Conservation (phyloP, 1,140 invertebrate species). For the Atta texana region DNA sequence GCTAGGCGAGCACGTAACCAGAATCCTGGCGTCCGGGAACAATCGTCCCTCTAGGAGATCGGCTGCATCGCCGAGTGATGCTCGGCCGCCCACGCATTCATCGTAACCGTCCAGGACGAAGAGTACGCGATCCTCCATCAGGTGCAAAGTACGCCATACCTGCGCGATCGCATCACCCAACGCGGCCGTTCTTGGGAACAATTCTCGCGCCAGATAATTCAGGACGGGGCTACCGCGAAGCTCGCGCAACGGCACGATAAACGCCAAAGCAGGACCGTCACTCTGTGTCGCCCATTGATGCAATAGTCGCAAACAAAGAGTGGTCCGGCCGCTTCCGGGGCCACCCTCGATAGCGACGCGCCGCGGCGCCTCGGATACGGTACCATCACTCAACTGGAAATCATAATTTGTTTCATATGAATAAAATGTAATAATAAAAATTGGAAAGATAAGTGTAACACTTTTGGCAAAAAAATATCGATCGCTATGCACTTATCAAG, state of each 20-base stretch:
- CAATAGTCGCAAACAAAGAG: conserved; percentile 85
- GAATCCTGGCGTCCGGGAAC: conserved; percentile 87
- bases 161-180: conserved; percentile 79
- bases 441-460: background rate
- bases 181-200: conserved; percentile 82
- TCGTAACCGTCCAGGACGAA: conserved; percentile 88
- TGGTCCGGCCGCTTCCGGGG: conserved; percentile 86
- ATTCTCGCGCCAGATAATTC: conserved; percentile 85
- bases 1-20: conserved; percentile 86
- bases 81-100: conserved; percentile 83
- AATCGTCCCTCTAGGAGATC: conserved; percentile 87
- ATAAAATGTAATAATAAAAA: background rate
- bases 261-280: conserved; percentile 84
- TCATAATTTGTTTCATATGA: background rate
- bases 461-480: background rate
- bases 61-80: conserved; percentile 84
- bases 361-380: conserved; percentile 84
- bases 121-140: conserved; percentile 86
- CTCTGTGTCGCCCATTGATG: conserved; percentile 87
- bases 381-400: conserved; percentile 84
- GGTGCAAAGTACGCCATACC: conserved; percentile 84
- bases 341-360: conserved; percentile 86
- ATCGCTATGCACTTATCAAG: background rate
- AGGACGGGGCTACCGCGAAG: conserved; percentile 83
- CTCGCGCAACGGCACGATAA: conserved; percentile 87